Conservation (phyloP, 1,140 invertebrate species). For the Augochlora pura region DNA sequence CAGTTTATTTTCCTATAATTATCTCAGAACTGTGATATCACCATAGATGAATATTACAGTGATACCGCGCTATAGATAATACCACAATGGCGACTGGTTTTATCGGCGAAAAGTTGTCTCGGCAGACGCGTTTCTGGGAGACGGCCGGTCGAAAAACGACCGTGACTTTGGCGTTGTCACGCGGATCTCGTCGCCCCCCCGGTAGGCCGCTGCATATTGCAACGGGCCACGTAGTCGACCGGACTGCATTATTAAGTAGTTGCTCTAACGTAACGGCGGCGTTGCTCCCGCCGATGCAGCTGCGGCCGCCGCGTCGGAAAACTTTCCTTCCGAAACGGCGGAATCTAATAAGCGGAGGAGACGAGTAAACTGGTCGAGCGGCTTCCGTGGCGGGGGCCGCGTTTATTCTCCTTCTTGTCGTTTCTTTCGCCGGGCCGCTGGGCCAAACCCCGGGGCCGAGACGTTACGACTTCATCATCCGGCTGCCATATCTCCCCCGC, state of each 20-base stretch:
- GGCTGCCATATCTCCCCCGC: too few relatives aligned
- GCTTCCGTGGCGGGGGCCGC: background rate
- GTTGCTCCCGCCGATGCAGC: constrained; percentile 7
- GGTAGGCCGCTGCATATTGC: constrained; percentile 27
- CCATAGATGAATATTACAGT: too few relatives aligned
- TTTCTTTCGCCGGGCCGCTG: too few relatives aligned
- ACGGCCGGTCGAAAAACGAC: background rate
- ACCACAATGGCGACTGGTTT: too few relatives aligned
- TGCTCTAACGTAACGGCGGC: constrained; percentile 18
- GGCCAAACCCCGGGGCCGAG: too few relatives aligned
- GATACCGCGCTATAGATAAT: too few relatives aligned
- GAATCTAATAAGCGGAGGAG: constrained; percentile 33
- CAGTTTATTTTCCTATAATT: too few relatives aligned
- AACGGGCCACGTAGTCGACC: constrained; percentile 6
- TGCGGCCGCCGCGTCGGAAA: background rate
- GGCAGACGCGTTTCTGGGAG: too few relatives aligned
- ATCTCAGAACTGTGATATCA: too few relatives aligned
- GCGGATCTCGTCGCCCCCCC: background rate
- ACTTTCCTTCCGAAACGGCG: constrained; percentile 2
- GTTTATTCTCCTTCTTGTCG: background rate
- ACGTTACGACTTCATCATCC: too few relatives aligned
- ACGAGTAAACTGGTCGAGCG: constrained; percentile 17
- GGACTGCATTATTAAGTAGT: constrained; percentile 43
- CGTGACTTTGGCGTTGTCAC: constrained; percentile 11
- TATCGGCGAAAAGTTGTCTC: too few relatives aligned